Percentiles rank a stretch among this genome's conserved stretches.
Evolutionary conservation across 64 coral and sea anemone genomes (phyloP).

Genomic region (Dendronephthya gigantea): DNA sequence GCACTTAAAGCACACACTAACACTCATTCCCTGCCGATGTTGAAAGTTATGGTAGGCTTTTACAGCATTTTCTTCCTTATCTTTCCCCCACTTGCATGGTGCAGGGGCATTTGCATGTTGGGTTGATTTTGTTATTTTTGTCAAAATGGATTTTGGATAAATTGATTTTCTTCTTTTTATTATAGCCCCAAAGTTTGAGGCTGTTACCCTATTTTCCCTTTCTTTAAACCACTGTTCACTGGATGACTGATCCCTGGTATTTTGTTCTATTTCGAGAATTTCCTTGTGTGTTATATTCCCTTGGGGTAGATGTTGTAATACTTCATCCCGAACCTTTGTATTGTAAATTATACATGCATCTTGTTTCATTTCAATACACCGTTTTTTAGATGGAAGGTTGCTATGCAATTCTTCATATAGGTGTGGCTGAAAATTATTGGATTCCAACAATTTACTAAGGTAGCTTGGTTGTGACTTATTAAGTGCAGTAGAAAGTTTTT

Average conservation of each 20-base stretch:
- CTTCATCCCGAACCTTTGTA: too few relatives aligned
- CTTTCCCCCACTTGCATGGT: neutral
- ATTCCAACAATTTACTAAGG: neutral
- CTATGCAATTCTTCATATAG: neutral
- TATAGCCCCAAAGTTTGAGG: too few relatives aligned
- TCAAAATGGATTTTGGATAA: neutral
- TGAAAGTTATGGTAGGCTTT: neutral
- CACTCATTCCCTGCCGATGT: neutral
- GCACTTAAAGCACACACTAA: neutral
- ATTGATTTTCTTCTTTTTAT: neutral
- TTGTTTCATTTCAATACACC: neutral
- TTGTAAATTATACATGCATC: neutral
- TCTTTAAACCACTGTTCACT: conserved; percentile 19
- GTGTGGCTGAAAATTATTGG: neutral
- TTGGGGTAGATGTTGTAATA: neutral
- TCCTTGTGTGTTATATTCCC: neutral
- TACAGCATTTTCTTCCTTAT: neutral
- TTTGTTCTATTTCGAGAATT: conserved; percentile 33
- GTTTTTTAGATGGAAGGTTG: neutral
- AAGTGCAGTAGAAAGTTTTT: too few relatives aligned
- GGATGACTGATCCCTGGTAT: conserved; percentile 4
- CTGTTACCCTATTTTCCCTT: neutral
- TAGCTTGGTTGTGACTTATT: too few relatives aligned
- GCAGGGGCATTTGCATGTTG: neutral
- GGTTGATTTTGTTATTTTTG: neutral